phyloP scores from a whole-genome alignment of 2,888 invertebrate species.

The Villa cingulata region DNA sequence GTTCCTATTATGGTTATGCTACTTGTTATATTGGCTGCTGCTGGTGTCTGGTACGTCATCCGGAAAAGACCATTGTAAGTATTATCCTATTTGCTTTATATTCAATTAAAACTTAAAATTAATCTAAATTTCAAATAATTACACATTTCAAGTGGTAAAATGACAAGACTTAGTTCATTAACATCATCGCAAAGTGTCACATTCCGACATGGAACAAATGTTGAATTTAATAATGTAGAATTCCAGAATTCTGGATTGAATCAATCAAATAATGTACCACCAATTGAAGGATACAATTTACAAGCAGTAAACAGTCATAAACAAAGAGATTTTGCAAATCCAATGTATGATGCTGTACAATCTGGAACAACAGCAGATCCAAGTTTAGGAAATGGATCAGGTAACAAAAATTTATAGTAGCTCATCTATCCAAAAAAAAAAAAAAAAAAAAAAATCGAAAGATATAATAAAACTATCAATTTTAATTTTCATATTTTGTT shows the following conservation, averaged over 20 bases:
- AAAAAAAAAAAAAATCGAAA: no score
- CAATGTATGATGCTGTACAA: slow-evolving; percentile 90
- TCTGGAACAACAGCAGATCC: slow-evolving; percentile 43
- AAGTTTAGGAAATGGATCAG: slow-evolving; percentile 45
- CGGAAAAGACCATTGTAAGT: slow-evolving; percentile 77
- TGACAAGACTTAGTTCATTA: slow-evolving; percentile 61
- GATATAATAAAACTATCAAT: neutral
- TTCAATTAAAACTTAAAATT: neutral
- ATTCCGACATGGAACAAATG: slow-evolving; percentile 85
- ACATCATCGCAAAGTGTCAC: slow-evolving; percentile 83
- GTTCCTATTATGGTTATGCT: slow-evolving; percentile 70
- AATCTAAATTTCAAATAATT: neutral
- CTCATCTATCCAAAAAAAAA: neutral
- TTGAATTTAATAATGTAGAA: slow-evolving; percentile 61
- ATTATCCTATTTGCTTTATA: neutral
- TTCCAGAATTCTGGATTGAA: slow-evolving; percentile 37
- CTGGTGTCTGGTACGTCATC: slow-evolving; percentile 66
- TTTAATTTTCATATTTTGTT: slow-evolving; percentile 19
- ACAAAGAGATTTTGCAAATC: slow-evolving; percentile 89
- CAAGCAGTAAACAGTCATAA: slow-evolving; percentile 59
- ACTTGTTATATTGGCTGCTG: slow-evolving; percentile 53
- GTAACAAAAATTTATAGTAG: slow-evolving; percentile 28
- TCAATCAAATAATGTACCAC: slow-evolving; percentile 31
- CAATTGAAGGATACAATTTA: slow-evolving; percentile 65
- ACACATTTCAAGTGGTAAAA: slow-evolving; percentile 51